Base-by-base conservation (phyloP, 2,797 vertebrate species). In the Diceros bicornis region DNA sequence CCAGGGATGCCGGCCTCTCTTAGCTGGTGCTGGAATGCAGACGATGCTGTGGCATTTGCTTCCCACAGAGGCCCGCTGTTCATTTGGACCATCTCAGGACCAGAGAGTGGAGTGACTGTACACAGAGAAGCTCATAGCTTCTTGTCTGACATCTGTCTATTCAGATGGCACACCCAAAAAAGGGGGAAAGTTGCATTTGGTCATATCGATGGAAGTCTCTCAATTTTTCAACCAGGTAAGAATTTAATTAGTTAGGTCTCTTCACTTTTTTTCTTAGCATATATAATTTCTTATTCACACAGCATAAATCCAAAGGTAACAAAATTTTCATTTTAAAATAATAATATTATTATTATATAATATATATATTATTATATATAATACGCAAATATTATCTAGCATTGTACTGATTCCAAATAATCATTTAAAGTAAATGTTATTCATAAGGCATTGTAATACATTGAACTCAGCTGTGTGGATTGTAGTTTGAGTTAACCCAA, bases 51-150 rank as follows among this genome's bases (percentile, higher is more conserved):
- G 96, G 99, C 99, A 0, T 99, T 99, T 96, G 99, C 99, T 47
- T 99, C 99, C 44, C 99, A 99, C 92, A 99, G 99, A 75, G 99
- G 99, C 1, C 99, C 99, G 0, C 98, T 99, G 47, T 99, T 99
- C 96, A 98, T 99, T 72, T 99, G 99, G 99, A 99, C 99, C 61
- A 98, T 99, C 59, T 99, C 99, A 6, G 99, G 99, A 89, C 97
- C 99, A 2, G 99, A 99, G 25, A 98, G 98, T 0, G 99, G 99
- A 6, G 99, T 99, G 64, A 99, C 99, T 0, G 99, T 99, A 14
- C 99, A 99, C 94, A 99, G 99, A 97, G 99, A 99, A 13, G 99
- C 99, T 32, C 99, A 99, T 89, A 99, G 99, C 97, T 99, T 99
- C 98, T 98, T 99, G 84, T 99, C 99, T 0, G 99, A 99, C 95